Conservation (phyloP, 2,113 vertebrate genomes). For the Amazona vittata region DNA sequence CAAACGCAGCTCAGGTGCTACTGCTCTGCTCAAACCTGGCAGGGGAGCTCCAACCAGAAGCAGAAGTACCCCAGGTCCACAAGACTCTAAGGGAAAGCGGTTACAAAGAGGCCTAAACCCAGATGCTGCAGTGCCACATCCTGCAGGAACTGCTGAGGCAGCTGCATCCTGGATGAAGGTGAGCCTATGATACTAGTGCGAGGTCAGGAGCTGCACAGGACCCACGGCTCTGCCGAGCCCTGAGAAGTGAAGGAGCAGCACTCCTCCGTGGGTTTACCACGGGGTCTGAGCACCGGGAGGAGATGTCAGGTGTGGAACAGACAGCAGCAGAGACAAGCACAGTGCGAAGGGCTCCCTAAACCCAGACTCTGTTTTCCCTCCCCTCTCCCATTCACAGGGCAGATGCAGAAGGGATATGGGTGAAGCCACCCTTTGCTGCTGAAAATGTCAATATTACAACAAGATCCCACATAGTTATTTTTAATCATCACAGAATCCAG, state of each 20-base stretch:
- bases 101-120: background rate
- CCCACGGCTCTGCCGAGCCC: background rate
- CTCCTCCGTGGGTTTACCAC: rapidly evolving
- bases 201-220: background rate
- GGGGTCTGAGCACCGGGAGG: background rate
- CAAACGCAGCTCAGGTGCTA: background rate
- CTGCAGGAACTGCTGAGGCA: background rate
- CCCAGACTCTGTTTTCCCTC: rapidly evolving
- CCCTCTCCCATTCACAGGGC: background rate
- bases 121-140: background rate
- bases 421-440: background rate
- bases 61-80: background rate
- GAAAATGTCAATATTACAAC: background rate
- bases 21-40: background rate
- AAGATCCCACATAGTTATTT: rapidly evolving
- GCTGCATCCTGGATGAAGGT: background rate
- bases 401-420: background rate
- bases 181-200: background rate
- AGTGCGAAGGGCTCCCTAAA: background rate
- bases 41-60: background rate
- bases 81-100: background rate
- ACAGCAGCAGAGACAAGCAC: background rate
- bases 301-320: rapidly evolving
- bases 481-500: background rate
- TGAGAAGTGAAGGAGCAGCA: background rate